phyloP scores from a whole-genome alignment of 2,113 vertebrate species.

The Labrus mixtus region DNA sequence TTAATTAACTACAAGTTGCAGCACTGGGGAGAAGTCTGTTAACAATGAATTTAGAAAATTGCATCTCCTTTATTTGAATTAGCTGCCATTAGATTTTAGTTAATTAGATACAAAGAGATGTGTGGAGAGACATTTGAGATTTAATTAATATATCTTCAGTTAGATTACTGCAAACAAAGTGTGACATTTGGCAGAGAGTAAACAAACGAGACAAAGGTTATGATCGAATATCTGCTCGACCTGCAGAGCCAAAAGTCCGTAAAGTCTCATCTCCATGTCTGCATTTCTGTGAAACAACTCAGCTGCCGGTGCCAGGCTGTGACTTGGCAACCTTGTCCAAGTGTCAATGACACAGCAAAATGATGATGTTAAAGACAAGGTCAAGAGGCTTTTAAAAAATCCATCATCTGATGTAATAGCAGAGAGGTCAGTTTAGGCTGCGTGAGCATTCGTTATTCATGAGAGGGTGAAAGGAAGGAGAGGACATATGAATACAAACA shows the following conservation, averaged over 20 bases:
- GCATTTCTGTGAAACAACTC: conserved; percentile 9
- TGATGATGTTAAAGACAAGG: conserved; percentile 56
- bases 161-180: conserved; percentile 26
- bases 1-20: conserved; percentile 24
- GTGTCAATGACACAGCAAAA: conserved; percentile 47
- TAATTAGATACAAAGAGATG: conserved; percentile 9
- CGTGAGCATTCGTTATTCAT: conserved; percentile 71
- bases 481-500: conserved; percentile 78
- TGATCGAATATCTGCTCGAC: conserved; percentile 32
- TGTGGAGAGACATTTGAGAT: neutral
- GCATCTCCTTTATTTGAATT: conserved; percentile 23
- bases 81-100: conserved; percentile 3
- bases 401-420: conserved; percentile 63
- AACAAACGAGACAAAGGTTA: conserved; percentile 23
- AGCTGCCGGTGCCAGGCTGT: conserved; percentile 17
- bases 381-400: conserved; percentile 67
- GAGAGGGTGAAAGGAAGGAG: conserved; percentile 46
- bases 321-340: conserved; percentile 42
- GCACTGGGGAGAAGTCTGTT: neutral
- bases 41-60: conserved; percentile 7
- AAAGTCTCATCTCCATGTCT: neutral
- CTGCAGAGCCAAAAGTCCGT: conserved; percentile 11
- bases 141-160: conserved; percentile 19
- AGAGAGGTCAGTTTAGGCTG: conserved; percentile 60
- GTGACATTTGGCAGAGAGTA: conserved; percentile 20